phyloP scores from a whole-genome alignment of 1,140 invertebrate species.

The Hycleus cichorii region DNA sequence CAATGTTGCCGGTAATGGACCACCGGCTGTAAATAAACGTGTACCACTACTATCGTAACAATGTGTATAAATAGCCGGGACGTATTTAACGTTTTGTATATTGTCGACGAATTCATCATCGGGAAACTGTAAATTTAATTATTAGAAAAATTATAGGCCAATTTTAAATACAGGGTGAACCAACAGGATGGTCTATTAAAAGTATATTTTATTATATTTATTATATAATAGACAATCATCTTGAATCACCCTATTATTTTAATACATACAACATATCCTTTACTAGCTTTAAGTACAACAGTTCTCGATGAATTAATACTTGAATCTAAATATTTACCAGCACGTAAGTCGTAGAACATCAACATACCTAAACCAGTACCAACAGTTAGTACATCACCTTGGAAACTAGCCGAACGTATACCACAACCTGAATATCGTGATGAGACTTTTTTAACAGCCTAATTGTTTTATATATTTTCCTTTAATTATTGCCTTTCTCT shows the following conservation, averaged over 20 bases:
- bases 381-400: constrained; percentile 82
- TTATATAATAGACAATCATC: no score
- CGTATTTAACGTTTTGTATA: constrained; percentile 77
- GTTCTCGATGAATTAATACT: constrained; percentile 81
- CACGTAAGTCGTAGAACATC: constrained; percentile 89
- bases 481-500: background rate
- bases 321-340: constrained; percentile 85
- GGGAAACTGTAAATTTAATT: constrained; percentile 55
- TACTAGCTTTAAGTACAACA: constrained; percentile 80
- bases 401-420: constrained; percentile 85
- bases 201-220: no score
- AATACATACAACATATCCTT: constrained; percentile 78
- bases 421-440: constrained; percentile 76
- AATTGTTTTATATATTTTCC: constrained; percentile 8
- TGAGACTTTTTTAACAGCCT: constrained; percentile 57
- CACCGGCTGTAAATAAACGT: constrained; percentile 86
- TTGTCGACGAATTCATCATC: constrained; percentile 75
- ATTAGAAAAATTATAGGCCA: no score
- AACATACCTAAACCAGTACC: constrained; percentile 87
- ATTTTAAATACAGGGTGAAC: no score
- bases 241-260: background rate
- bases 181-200: no score
- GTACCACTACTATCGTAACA: constrained; percentile 90
- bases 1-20: constrained; percentile 81
- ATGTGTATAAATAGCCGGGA: constrained; percentile 92